A percentile compares a stretch with the other conserved stretches of the same genome.
Evolutionary conservation across 2,888 invertebrate species (phyloP).

Genomic region (Drosophila buzzatii): DNA sequence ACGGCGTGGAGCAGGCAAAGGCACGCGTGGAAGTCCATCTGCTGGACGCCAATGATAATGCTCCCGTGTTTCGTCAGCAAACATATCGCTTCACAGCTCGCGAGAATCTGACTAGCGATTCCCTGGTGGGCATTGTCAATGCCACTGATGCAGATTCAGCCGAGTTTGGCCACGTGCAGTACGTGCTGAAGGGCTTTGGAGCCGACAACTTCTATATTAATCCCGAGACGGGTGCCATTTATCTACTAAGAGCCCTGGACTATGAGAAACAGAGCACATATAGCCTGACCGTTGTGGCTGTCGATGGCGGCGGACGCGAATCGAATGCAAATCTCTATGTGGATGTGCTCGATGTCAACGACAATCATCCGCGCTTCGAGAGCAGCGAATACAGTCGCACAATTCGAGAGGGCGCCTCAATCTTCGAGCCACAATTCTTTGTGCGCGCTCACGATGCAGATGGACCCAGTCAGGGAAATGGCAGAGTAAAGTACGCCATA

Average conservation of each 20-base stretch:
- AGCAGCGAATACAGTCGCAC: constrained; percentile 90
- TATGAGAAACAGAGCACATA: constrained; percentile 93
- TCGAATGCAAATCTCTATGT: constrained; percentile 90
- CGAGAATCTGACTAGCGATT: constrained; percentile 88
- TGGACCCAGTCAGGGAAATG: constrained; percentile 90
- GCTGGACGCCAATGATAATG: constrained; percentile 92
- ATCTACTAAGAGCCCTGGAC: constrained; percentile 89
- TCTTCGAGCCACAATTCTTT: constrained; percentile 92
- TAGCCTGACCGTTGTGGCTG: constrained; percentile 92
- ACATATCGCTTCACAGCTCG: constrained; percentile 89
- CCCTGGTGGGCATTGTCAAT: constrained; percentile 88
- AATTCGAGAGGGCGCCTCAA: constrained; percentile 90
- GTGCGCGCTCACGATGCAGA: constrained; percentile 92
- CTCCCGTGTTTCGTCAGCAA: constrained; percentile 89
- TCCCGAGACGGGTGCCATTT: constrained; percentile 88
- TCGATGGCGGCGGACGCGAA: constrained; percentile 92
- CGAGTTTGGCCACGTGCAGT: constrained; percentile 90
- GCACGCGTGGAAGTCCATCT: constrained; percentile 88
- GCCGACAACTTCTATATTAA: constrained; percentile 91
- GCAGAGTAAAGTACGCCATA: constrained; percentile 88
- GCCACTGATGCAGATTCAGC: constrained; percentile 92
- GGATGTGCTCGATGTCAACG: constrained; percentile 91
- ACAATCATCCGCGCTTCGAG: constrained; percentile 91
- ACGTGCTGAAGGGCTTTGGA: constrained; percentile 92
- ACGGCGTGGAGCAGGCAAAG: constrained; percentile 87